Conservation (phyloP, 2,888 invertebrate genomes). For the Metacarcinus magister region DNA sequence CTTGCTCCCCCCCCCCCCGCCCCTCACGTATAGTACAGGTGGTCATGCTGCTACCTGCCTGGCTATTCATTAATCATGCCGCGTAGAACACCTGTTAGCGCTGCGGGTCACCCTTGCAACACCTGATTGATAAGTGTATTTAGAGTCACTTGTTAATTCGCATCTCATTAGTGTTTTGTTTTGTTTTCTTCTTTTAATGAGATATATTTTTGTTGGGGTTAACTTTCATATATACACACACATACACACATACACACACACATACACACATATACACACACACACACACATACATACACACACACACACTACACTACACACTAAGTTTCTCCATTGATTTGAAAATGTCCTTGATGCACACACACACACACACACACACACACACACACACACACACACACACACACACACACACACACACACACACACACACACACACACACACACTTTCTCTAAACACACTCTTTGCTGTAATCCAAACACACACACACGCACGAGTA, state of each 20-base stretch:
- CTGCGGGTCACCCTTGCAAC: not conserved
- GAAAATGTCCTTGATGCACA: not conserved
- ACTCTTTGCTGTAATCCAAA: too few species aligned
- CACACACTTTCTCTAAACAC: not conserved
- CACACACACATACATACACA: not conserved
- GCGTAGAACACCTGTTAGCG: not conserved
- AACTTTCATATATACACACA: not conserved
- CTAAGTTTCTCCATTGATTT: too few species aligned
- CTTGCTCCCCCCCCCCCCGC: not conserved
- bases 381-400: too few species aligned
- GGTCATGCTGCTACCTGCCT: not conserved
- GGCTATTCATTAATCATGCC: not conserved
- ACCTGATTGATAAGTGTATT: not conserved
- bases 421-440: not conserved
- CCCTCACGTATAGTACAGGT: too few species aligned
- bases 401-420: too few species aligned
- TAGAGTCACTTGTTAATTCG: not conserved
- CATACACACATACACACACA: conserved; percentile 54
- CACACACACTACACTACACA: not conserved
- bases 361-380: not conserved
- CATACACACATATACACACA: conserved; percentile 11
- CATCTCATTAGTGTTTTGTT: not conserved
- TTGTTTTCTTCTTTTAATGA: too few species aligned
- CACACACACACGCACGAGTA: too few species aligned
- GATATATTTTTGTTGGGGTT: not conserved